A percentile compares a stretch with the other conserved stretches of the same genome.
phyloP scores from a whole-genome alignment of 2,113 vertebrate genomes.

The Puma concolor region DNA sequence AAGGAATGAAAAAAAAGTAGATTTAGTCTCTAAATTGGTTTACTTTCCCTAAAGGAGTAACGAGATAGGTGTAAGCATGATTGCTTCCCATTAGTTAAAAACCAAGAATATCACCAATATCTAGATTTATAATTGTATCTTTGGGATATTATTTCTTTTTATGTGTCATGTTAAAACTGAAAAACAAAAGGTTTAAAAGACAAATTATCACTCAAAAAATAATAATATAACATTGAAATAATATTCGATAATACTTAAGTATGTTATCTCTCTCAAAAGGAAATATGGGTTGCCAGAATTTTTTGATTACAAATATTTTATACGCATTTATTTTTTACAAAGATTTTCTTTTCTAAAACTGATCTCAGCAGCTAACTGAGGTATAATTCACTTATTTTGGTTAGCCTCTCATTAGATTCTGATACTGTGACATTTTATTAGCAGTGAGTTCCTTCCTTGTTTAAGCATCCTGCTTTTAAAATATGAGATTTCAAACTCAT shows the following conservation, averaged over 20 bases:
- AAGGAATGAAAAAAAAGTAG: background rate
- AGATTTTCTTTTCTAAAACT: conserved; percentile 9
- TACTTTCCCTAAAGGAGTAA: background rate
- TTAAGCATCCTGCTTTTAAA: background rate
- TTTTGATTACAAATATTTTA: background rate
- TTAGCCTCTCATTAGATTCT: background rate
- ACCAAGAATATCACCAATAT: background rate
- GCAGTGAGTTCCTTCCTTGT: background rate
- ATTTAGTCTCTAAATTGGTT: background rate
- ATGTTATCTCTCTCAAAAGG: background rate
- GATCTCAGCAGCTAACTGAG: background rate
- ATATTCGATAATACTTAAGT: background rate
- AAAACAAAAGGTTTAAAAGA: conserved; percentile 19
- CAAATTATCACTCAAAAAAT: background rate
- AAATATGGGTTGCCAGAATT: background rate
- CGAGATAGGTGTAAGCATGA: background rate
- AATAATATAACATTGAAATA: background rate
- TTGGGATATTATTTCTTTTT: background rate
- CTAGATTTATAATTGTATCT: background rate
- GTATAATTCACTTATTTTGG: background rate
- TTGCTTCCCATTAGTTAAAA: conserved; percentile 4
- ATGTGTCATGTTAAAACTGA: background rate
- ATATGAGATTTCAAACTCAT: background rate
- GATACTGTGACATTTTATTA: background rate
- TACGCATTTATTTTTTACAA: background rate